Base-by-base conservation (phyloP, 2,888 invertebrate genomes). In the Trachelus stipa region DNA sequence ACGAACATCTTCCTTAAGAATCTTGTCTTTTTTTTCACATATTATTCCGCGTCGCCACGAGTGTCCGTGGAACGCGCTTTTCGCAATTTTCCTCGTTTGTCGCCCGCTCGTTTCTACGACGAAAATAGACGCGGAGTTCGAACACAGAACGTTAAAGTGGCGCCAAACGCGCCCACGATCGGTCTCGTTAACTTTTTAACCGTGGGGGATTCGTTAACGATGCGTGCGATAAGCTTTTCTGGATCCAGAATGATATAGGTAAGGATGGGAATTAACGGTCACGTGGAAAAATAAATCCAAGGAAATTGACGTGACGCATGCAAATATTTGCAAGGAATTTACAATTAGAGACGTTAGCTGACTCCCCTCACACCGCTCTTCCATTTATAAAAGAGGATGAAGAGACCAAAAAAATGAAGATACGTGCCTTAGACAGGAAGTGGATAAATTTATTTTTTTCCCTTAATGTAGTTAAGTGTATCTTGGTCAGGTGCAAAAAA, bases 401-500 rank as follows among this genome's bases (percentile, higher is more conserved):
- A 56, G 56, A 23, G 2, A 56, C 23, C 23, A 40, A 23, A 15
- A 40, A 56, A 56, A 56, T 9, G 56, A 15, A 56, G 2, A 23
- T 56, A 23, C 9, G 56, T 9, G 23, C 9, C 23, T 56, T 23
- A 56, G 23, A 56, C 56, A 56, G 56, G 56, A 56, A 68, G 33
- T 23, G 56, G 15, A 75, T 75, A 68, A 69, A 76, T 69, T 69
- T 76, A 78, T 78, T 78, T 34, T 76, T 76, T 73, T 76, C 68
- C 40, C 34, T 2, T 12, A 34, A 78, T 23, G 73, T 78, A 68
- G 68, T 78, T 34, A 68, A 78, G 75, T 74, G 78, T 78, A 76
- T 78, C 56, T 75, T 37, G 73, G 73, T 73, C 78, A 78, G 76
- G 78, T 78, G 76, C 75, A 35, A 35, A 73, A 75, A 68, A 75